Base-by-base conservation (phyloP, 2,888 invertebrate species). In the Arenicola marina region DNA sequence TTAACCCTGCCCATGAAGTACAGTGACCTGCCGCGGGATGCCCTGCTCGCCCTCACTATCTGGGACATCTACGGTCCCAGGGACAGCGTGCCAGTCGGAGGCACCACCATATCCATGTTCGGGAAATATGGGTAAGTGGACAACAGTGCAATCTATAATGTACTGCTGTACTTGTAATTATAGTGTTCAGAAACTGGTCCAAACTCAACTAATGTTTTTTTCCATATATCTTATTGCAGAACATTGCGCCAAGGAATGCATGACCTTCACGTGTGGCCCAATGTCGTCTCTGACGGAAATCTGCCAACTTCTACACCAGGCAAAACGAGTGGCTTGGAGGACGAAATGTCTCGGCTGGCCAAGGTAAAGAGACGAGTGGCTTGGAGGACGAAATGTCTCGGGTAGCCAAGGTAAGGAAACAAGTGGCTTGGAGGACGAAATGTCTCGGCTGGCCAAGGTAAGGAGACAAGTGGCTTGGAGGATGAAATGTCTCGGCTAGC, bases 61-160 rank as follows among this genome's bases (percentile, higher is more conserved):
- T 93, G 92, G 79, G 96, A 97, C 84, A 92, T 95, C 77, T 91
- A 91, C 31, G 94, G 94, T 0, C 91, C 95, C 0, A 89, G 91
- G 4, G 89, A 91, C 78, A 87, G 90, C 33, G 88, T 91, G 74
- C 89, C 95, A 15, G 77, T 82, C 28, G 98, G 98, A 0, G 95
- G 96, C 4, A 95, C 97, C 44, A 90, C 93, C 0, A 91, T 99
- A 71, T 90, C 92, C 0, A 84, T 99, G 45, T 99, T 99, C 84
- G 95, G 95, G 51, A 97, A 97, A 83, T 91, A 93, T 84, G 95
- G 96, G 83, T 83, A 68, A 61, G 67, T 43, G 31, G 11, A 15
- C 43, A 38, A 15, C n/a, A 15, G 11, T 38, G n/a, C 11, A 38
- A 38, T 38, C n/a, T n/a, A n/a, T n/a, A n/a, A n/a, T n/a, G n/a